These are phyloP conservation scores for Noctua janthe DNA, from an alignment of 2,888 invertebrate species.

Conservation along the genomic window DNA sequence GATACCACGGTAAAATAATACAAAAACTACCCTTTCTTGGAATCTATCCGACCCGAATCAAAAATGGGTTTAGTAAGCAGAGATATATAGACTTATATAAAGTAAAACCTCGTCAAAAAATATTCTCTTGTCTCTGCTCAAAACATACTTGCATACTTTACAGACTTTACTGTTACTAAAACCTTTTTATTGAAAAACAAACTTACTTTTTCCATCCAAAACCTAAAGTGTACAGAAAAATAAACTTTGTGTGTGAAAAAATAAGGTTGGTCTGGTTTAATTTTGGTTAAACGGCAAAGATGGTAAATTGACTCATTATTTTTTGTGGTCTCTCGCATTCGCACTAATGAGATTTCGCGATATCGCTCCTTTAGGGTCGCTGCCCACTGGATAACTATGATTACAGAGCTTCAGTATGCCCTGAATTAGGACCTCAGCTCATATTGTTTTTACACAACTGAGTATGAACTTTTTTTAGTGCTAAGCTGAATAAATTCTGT, in stretches of 20 bases:
- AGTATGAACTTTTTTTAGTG: slow-evolving; percentile 13
- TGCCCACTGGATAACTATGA: slow-evolving; percentile 37
- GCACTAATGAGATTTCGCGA: slow-evolving; percentile 82
- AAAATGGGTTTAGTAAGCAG: slow-evolving; percentile 12
- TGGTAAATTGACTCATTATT: slow-evolving; percentile 79
- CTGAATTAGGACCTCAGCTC: slow-evolving; percentile 10
- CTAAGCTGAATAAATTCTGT: neutral
- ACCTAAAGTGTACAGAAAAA: neutral
- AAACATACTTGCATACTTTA: slow-evolving; percentile 51
- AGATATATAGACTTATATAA: slow-evolving; percentile 14
- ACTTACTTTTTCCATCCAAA: slow-evolving; percentile 16
- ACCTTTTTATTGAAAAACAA: slow-evolving; percentile 65
- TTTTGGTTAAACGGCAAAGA: slow-evolving; percentile 11
- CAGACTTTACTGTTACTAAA: slow-evolving; percentile 49
- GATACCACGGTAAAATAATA: slow-evolving; percentile 23
- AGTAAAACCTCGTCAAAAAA: slow-evolving; percentile 40
- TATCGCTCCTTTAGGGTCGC: slow-evolving; percentile 64
- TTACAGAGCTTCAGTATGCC: slow-evolving; percentile 37
- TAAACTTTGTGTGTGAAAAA: slow-evolving; percentile 1
- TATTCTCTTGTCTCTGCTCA: slow-evolving; percentile 38
- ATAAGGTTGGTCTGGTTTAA: slow-evolving; percentile 43
- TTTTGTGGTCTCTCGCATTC: slow-evolving; percentile 80
- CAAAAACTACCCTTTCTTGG: slow-evolving; percentile 18
- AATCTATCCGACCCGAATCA: slow-evolving; percentile 28
- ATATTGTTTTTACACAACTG: slow-evolving; percentile 27